These are phyloP conservation scores for Acholoe squamosa DNA, from an alignment of 2,888 invertebrate species.

Conservation along the genomic window DNA sequence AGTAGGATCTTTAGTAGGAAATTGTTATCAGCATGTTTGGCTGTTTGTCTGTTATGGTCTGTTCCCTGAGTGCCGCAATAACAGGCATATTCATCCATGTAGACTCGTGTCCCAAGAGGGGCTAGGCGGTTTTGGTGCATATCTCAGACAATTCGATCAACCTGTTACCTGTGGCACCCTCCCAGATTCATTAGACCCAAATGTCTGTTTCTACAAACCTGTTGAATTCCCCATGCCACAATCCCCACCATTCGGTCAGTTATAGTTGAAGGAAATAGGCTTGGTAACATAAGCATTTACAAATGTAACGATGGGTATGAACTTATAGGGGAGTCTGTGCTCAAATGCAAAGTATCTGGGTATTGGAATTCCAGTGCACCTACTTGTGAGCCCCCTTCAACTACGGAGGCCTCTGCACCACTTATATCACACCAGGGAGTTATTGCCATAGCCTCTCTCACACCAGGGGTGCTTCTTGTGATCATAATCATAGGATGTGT, in stretches of 20 bases:
- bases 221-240: neutral
- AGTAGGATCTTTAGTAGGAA: neutral
- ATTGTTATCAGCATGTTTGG: neutral
- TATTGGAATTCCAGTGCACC: neutral
- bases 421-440: neutral
- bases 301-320: neutral
- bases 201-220: neutral
- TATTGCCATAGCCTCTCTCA: neutral
- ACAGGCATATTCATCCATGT: neutral
- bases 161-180: neutral
- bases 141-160: neutral
- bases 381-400: neutral
- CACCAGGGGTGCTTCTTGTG: neutral
- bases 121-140: neutral
- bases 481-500: neutral
- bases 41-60: neutral
- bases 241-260: neutral
- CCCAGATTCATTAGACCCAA: neutral
- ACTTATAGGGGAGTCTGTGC: neutral
- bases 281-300: neutral
- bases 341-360: neutral
- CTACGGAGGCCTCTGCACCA: neutral
- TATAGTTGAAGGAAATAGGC: neutral
- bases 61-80: neutral
- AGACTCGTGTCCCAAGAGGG: neutral